Percentiles rank a stretch among this genome's conserved stretches.
Evolutionary conservation across 2,888 invertebrate species (phyloP).

Genomic region (Philereme vetulata): DNA sequence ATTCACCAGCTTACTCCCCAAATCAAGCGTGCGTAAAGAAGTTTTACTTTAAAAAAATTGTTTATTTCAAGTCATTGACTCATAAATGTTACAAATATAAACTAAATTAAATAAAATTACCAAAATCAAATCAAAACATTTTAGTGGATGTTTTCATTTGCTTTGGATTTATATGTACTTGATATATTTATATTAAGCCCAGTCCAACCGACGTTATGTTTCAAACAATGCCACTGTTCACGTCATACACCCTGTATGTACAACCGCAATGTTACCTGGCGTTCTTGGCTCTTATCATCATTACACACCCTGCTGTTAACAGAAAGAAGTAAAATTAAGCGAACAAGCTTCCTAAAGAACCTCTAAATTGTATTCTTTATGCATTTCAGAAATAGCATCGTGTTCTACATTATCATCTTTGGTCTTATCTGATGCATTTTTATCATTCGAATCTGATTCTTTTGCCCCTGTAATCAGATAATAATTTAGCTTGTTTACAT

Average conservation of each 20-base stretch:
- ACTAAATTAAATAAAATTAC: no score
- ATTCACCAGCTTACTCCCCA: no score
- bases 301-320: conserved; percentile 27
- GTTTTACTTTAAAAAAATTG: no score
- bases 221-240: no score
- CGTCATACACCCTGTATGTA: neutral
- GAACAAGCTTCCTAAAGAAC: conserved; percentile 67
- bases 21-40: no score
- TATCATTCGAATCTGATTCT: conserved; percentile 56
- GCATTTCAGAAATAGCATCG: conserved; percentile 59
- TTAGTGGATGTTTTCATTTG: no score
- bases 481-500: conserved; percentile 58
- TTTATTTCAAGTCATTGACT: no score
- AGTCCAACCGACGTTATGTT: no score
- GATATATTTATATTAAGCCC: no score
- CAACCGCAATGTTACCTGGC: conserved; percentile 1
- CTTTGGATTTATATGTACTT: no score
- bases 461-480: conserved; percentile 51
- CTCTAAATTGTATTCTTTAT: conserved; percentile 65
- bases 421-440: conserved; percentile 54
- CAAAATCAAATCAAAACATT: no score
- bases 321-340: conserved; percentile 64
- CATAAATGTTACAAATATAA: no score
- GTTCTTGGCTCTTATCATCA: neutral
- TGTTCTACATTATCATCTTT: conserved; percentile 56